phyloP scores from a whole-genome alignment of 2,797 vertebrate species.

The Luscinia luscinia region DNA sequence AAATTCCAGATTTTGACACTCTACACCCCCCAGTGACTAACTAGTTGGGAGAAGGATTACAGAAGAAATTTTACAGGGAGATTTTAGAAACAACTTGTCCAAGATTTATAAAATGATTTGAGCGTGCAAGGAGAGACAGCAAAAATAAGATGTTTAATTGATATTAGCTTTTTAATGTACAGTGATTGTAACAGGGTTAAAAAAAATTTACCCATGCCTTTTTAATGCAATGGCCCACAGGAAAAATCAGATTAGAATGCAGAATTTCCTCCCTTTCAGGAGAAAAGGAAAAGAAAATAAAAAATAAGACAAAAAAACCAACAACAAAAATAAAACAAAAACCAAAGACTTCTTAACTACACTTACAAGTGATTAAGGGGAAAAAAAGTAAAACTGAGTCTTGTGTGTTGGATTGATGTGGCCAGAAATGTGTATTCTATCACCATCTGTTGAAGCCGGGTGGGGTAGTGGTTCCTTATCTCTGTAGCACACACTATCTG shows the following conservation, averaged over 20 bases:
- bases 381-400: accelerated
- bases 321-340: not conserved
- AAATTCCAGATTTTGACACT: not conserved
- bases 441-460: too few species aligned
- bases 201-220: not conserved
- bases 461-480: too few species aligned
- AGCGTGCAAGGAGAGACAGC: not conserved
- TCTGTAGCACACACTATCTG: too few species aligned
- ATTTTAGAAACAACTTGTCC: not conserved
- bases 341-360: not conserved
- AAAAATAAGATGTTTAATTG: not conserved
- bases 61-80: not conserved
- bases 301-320: not conserved
- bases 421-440: too few species aligned
- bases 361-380: not conserved
- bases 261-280: not conserved
- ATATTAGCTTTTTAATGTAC: not conserved
- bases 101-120: not conserved
- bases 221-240: not conserved
- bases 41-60: not conserved
- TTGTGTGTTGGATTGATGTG: too few species aligned
- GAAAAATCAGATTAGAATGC: not conserved
- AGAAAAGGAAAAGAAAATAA: not conserved
- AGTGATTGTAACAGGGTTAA: not conserved
- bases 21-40: accelerated